A percentile compares a stretch with the other conserved stretches of the same genome.
phyloP scores from a whole-genome alignment of 2,797 vertebrate species.

The Pelodytes ibericus region DNA sequence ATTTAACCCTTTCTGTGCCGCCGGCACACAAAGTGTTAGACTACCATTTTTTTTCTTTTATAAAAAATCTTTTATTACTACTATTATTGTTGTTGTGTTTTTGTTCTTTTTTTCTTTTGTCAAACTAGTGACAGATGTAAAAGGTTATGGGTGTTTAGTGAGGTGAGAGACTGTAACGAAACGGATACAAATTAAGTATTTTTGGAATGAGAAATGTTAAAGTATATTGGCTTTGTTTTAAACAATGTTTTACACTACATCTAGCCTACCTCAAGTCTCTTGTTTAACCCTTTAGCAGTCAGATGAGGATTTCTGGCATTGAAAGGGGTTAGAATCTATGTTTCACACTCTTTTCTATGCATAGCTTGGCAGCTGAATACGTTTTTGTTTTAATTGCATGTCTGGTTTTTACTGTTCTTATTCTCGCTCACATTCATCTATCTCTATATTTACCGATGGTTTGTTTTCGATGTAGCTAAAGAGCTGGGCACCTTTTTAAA shows the following conservation, averaged over 20 bases:
- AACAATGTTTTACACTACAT: constrained; percentile 69
- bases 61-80: background rate
- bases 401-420: background rate
- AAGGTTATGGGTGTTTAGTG: background rate
- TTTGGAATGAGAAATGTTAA: constrained; percentile 30
- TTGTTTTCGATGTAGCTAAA: no score
- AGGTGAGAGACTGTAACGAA: constrained; percentile 42
- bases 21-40: no score
- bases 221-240: constrained; percentile 63
- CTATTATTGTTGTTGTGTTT: background rate
- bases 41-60: background rate
- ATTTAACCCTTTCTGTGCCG: no score
- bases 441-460: no score
- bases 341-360: constrained; percentile 76
- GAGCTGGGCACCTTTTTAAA: no score
- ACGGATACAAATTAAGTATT: constrained; percentile 28
- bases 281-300: constrained; percentile 44
- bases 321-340: constrained; percentile 58
- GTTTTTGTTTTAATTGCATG: background rate
- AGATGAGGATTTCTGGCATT: constrained; percentile 2
- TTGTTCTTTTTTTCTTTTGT: no score
- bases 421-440: no score
- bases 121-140: constrained; percentile 8
- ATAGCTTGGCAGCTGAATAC: constrained; percentile 65
- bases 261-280: constrained; percentile 78